phyloP scores from a whole-genome alignment of 2,113 vertebrate species.

The Nipponia nippon region DNA sequence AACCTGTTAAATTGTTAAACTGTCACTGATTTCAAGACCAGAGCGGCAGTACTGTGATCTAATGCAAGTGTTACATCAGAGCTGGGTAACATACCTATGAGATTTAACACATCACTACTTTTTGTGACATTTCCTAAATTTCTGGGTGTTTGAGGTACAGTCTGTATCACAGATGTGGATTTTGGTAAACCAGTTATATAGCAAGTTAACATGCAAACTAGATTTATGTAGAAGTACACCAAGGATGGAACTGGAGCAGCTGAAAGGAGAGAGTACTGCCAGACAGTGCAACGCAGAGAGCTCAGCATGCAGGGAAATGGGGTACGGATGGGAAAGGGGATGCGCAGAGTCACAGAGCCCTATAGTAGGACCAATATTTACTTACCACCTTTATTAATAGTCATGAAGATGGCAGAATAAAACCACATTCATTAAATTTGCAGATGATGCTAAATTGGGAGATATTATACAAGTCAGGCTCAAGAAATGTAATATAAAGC shows the following conservation, averaged over 20 bases:
- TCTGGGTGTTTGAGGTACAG: neutral
- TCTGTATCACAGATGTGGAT: neutral
- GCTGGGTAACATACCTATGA: neutral
- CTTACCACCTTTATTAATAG: neutral
- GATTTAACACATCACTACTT: neutral
- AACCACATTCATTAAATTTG: conserved; percentile 17
- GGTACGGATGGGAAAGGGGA: neutral
- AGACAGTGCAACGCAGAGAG: neutral
- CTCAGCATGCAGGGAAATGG: neutral
- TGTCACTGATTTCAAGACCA: neutral
- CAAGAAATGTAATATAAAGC: neutral
- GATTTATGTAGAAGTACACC: neutral
- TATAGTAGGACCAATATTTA: neutral
- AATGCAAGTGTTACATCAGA: neutral
- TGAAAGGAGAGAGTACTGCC: neutral
- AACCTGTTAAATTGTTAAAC: neutral
- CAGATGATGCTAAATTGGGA: conserved; percentile 12
- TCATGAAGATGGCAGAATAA: neutral
- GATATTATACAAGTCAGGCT: neutral
- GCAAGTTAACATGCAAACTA: neutral
- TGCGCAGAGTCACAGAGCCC: neutral
- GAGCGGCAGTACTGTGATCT: neutral
- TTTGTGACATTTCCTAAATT: neutral
- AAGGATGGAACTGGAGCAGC: neutral
- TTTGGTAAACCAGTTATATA: neutral